These are phyloP conservation scores for Ptyas mucosa DNA, from an alignment of 2,113 vertebrate species.

Conservation along the genomic window DNA sequence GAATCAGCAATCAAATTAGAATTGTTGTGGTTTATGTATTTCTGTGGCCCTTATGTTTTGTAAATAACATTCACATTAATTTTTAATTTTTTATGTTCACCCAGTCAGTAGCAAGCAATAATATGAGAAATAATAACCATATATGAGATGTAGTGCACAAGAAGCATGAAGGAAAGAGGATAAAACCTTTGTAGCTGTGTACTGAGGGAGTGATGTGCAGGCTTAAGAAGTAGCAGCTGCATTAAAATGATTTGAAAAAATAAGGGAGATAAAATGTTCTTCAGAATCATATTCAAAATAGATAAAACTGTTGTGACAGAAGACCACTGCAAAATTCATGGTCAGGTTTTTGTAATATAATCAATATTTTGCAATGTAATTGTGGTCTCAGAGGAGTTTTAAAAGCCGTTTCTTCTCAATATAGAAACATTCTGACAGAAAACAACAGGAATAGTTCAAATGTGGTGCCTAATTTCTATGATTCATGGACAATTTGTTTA, in stretches of 20 bases:
- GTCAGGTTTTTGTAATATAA: neutral
- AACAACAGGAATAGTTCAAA: neutral
- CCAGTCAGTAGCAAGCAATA: neutral
- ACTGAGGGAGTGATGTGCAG: neutral
- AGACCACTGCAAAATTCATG: neutral
- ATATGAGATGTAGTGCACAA: neutral
- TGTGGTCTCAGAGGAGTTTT: neutral
- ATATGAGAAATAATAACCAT: too few relatives aligned
- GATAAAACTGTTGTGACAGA: neutral
- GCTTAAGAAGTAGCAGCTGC: neutral
- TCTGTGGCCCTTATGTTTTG: neutral
- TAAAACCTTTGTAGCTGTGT: neutral
- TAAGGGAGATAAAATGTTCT: neutral
- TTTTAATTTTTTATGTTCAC: neutral
- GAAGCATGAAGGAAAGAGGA: neutral
- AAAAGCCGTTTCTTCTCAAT: neutral
- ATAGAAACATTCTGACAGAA: neutral
- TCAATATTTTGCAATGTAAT: constrained; percentile 15
- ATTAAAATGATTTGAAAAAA: constrained; percentile 1
- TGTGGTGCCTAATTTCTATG: rapidly evolving
- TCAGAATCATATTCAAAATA: neutral
- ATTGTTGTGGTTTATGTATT: neutral
- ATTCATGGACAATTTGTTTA: neutral
- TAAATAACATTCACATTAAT: neutral
- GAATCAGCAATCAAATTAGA: neutral